Evolutionary conservation across 2,113 vertebrate species (phyloP).

Genomic region (Columba livia): DNA sequence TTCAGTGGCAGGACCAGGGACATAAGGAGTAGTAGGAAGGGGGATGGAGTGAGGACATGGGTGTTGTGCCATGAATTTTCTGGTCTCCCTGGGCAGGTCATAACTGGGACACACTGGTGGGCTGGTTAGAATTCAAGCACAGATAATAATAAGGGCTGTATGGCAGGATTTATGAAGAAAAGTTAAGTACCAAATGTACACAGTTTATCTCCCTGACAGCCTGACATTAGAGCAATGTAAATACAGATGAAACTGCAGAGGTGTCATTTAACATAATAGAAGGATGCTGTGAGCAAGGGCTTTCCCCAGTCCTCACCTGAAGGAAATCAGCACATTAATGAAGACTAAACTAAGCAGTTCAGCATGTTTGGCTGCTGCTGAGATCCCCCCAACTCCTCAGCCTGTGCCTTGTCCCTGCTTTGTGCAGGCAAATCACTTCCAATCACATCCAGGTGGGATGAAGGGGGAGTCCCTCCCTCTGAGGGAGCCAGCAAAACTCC

Average conservation of each 20-base stretch:
- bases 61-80: background rate
- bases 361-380: background rate
- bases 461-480: background rate
- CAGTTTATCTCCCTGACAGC: conserved; percentile 42
- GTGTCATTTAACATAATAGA: conserved; percentile 27
- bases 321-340: background rate
- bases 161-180: conserved; percentile 50
- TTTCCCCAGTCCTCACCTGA: background rate
- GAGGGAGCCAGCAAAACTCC: background rate
- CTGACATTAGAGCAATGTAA: conserved; percentile 40
- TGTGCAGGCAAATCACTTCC: background rate
- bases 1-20: background rate
- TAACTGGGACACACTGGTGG: background rate
- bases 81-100: background rate
- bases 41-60: background rate
- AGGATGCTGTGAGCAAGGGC: background rate
- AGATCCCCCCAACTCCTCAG: background rate
- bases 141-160: background rate
- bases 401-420: background rate
- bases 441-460: background rate
- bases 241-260: conserved; percentile 32
- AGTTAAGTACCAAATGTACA: conserved; percentile 39
- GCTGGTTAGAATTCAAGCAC: background rate
- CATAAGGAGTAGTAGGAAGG: background rate
- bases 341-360: background rate